Conservation (phyloP, 2,888 invertebrate species). For the Folsomia candida region DNA sequence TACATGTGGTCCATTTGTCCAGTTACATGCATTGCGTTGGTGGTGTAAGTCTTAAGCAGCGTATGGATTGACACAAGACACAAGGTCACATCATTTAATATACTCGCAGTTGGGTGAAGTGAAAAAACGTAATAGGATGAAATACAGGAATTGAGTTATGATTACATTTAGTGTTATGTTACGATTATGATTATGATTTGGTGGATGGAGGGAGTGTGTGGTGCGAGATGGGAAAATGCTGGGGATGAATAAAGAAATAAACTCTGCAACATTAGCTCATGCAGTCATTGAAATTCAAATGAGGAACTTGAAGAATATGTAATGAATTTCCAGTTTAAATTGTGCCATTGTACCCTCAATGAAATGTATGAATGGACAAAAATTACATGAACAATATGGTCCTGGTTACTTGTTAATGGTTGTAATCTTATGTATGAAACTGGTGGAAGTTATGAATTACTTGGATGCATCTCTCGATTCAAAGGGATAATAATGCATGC, state of each 20-base stretch:
- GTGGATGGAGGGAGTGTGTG: constrained; percentile 24
- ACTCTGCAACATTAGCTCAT: neutral
- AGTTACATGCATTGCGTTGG: constrained; percentile 20
- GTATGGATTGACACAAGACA: too few species aligned
- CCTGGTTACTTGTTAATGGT: neutral
- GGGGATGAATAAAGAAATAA: constrained; percentile 44
- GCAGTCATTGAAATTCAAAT: constrained; percentile 41
- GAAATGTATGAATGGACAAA: neutral
- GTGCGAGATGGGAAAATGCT: constrained; percentile 29
- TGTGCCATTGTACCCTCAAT: neutral
- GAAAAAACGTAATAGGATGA: too few species aligned
- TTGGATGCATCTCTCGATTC: neutral
- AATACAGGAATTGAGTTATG: constrained; percentile 48
- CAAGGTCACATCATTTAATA: too few species aligned
- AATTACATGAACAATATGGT: constrained; percentile 6
- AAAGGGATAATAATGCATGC: neutral
- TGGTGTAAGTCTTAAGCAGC: too few species aligned
- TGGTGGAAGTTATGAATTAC: neutral
- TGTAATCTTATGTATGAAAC: neutral
- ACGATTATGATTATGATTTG: constrained; percentile 39
- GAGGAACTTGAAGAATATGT: constrained; percentile 16
- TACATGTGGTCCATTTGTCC: neutral
- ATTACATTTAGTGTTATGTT: constrained; percentile 46
- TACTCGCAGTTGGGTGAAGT: too few species aligned
- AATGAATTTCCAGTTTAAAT: neutral